phyloP scores from a whole-genome alignment of 2,797 vertebrate genomes.

The Sphenopsis melanotis region DNA sequence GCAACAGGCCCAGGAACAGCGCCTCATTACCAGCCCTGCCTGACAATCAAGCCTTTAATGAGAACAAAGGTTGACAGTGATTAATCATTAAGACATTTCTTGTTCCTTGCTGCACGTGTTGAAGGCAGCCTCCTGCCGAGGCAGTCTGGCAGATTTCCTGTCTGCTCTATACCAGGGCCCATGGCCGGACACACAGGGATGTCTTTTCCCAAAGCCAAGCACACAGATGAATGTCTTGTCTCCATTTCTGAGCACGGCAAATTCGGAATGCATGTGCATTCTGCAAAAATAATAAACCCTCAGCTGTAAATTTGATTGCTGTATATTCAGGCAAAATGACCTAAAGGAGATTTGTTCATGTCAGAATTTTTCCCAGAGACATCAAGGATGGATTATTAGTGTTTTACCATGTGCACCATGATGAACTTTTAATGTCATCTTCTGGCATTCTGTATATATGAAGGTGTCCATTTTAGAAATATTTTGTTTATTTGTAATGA shows the following conservation, averaged over 20 bases:
- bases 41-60: constrained; percentile 72
- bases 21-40: constrained; percentile 68
- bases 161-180: constrained; percentile 47
- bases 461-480: not conserved
- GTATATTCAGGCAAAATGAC: not conserved
- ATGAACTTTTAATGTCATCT: constrained; percentile 29
- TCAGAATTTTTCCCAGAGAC: not conserved
- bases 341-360: not conserved
- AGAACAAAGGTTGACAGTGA: constrained; percentile 78
- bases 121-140: constrained; percentile 67
- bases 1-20: constrained; percentile 68
- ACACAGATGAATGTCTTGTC: constrained; percentile 49
- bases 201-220: constrained; percentile 56
- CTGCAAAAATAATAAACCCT: constrained; percentile 53
- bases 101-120: constrained; percentile 72
- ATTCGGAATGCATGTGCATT: constrained; percentile 32
- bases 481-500: constrained; percentile 50
- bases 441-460: not conserved
- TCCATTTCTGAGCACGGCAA: constrained; percentile 38
- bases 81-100: constrained; percentile 76
- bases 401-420: not conserved
- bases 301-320: constrained; percentile 34
- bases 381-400: not conserved
- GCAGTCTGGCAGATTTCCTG: constrained; percentile 76
- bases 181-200: constrained; percentile 39